Percentiles rank a stretch among this genome's conserved stretches.
Evolutionary conservation across 2,113 vertebrate species (phyloP).

Genomic region (Chaetodon auriga): DNA sequence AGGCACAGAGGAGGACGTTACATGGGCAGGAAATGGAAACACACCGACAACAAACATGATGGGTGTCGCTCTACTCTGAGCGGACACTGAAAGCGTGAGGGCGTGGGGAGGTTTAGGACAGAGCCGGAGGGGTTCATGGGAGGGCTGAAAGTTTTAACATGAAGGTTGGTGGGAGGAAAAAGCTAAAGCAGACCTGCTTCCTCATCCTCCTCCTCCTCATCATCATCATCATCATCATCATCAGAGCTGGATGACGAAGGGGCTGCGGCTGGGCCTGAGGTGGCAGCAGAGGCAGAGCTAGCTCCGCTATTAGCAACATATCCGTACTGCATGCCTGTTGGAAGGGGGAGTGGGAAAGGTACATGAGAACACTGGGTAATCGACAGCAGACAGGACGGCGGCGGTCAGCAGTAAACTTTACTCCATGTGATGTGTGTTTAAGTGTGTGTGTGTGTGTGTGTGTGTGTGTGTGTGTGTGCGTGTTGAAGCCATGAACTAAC

Average conservation of each 20-base stretch:
- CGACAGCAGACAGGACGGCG: neutral
- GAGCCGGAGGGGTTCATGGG: conserved; percentile 22
- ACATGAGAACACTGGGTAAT: conserved; percentile 58
- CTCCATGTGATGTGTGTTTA: neutral
- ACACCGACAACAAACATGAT: neutral
- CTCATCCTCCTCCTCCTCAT: conserved; percentile 93
- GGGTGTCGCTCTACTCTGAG: neutral
- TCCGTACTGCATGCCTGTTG: conserved; percentile 96
- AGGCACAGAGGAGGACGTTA: conserved; percentile 13
- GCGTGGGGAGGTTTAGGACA: neutral
- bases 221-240: conserved; percentile 95
- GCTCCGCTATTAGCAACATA: conserved; percentile 95
- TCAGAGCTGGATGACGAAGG: conserved; percentile 97
- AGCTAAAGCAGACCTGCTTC: conserved; percentile 99
- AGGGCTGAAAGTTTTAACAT: conserved; percentile 8
- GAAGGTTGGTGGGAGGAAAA: conserved; percentile 74
- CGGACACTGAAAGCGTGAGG: neutral
- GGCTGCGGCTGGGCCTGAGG: conserved; percentile 85
- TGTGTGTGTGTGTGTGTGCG: neutral
- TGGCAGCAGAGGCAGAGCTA: conserved; percentile 87
- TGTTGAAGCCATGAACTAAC: neutral
- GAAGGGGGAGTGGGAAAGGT: conserved; percentile 83
- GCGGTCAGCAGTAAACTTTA: neutral
- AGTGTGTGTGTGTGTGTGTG: neutral
- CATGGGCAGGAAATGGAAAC: neutral